A percentile compares a stretch with the other conserved stretches of the same genome.
Evolutionary conservation across 2,888 invertebrate genomes (phyloP).

Genomic region (Drosophila engyochracea): DNA sequence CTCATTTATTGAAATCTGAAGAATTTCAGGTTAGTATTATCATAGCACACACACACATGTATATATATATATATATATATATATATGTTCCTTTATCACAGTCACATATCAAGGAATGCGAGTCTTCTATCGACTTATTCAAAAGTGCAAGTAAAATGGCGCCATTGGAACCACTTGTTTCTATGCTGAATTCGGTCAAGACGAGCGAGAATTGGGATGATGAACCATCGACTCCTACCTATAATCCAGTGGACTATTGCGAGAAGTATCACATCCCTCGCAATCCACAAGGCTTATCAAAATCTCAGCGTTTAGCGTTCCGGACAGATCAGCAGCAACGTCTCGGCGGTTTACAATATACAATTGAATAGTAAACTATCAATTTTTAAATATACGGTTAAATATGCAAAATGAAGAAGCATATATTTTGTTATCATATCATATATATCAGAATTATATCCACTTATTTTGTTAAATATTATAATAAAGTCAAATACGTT

Average conservation of each 20-base stretch:
- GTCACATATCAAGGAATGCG: constrained; percentile 67
- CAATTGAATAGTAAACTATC: background rate
- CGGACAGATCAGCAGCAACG: constrained; percentile 70
- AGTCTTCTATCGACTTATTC: constrained; percentile 46
- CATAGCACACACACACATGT: background rate
- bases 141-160: constrained; percentile 54
- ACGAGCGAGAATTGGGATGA: constrained; percentile 42
- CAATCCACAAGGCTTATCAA: constrained; percentile 43
- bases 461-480: too few species aligned
- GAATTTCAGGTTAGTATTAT: constrained; percentile 78
- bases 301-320: constrained; percentile 60
- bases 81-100: constrained; percentile 18
- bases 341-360: constrained; percentile 20
- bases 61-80: background rate
- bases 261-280: constrained; percentile 48
- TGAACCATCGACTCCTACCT: constrained; percentile 26
- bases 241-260: constrained; percentile 49
- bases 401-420: background rate
- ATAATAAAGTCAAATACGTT: background rate
- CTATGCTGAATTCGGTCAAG: background rate
- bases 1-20: constrained; percentile 86
- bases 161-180: constrained; percentile 10
- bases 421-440: background rate
- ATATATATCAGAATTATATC: background rate
- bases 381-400: background rate